Percentiles rank a stretch among this genome's conserved stretches.
Evolutionary conservation across 1,140 invertebrate species (phyloP).

Genomic region (Apolygus lucorum): DNA sequence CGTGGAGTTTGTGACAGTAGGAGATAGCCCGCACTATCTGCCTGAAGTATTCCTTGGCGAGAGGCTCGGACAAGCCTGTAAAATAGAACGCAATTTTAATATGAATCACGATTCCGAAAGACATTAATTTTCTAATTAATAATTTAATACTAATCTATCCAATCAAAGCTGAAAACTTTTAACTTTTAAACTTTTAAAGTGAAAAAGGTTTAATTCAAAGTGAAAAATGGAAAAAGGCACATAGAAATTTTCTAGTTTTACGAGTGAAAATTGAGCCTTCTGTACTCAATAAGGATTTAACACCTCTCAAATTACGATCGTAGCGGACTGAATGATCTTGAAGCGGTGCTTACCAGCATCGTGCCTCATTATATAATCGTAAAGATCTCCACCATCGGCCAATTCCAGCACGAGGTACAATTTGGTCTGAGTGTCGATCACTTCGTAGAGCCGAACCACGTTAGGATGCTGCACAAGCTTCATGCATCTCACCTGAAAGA

Average conservation of each 20-base stretch:
- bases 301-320: no score
- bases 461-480: slow-evolving; percentile 98
- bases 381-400: slow-evolving; percentile 97
- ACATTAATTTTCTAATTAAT: no score
- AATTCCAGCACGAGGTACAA: slow-evolving; percentile 92
- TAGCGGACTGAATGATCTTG: no score
- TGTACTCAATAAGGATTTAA: no score
- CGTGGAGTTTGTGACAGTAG: slow-evolving; percentile 93
- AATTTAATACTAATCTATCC: no score
- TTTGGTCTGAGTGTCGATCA: slow-evolving; percentile 96
- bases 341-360: slow-evolving; percentile 53
- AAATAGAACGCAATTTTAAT: not conserved
- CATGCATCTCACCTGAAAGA: slow-evolving; percentile 82
- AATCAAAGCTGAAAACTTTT: no score
- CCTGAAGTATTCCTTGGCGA: slow-evolving; percentile 86
- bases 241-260: no score
- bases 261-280: no score
- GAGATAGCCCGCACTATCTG: slow-evolving; percentile 96
- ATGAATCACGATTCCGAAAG: no score
- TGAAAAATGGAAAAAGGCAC: no score
- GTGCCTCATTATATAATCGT: slow-evolving; percentile 98
- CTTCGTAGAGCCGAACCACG: slow-evolving; percentile 95
- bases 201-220: no score
- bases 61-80: slow-evolving; percentile 44
- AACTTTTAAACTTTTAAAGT: no score